These are phyloP conservation scores for Corbicula japonica DNA, from an alignment of 2,888 invertebrate species.

Conservation along the genomic window DNA sequence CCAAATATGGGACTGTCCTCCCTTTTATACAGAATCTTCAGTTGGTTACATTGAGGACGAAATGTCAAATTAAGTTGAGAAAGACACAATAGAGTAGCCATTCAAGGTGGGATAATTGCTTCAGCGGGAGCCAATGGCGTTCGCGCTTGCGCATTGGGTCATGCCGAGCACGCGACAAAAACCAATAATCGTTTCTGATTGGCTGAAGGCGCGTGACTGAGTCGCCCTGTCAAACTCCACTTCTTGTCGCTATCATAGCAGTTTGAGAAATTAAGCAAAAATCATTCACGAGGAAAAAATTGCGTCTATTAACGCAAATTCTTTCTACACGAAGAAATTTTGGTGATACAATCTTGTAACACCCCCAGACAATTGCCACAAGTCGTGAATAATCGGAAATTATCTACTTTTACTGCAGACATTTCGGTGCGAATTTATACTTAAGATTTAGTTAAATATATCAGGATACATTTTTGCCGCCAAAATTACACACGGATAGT, in stretches of 20 bases:
- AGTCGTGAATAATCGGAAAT: constrained; percentile 37
- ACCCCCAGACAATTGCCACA: constrained; percentile 42
- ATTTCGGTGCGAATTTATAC: constrained; percentile 45
- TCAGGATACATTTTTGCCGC: constrained; percentile 18
- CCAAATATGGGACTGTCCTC: constrained; percentile 41
- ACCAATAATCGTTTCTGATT: constrained; percentile 67
- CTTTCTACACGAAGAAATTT: constrained; percentile 26
- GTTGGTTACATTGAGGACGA: constrained; percentile 40
- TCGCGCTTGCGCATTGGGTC: constrained; percentile 58
- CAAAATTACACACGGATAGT: constrained; percentile 11
- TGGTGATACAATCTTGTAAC: constrained; percentile 50
- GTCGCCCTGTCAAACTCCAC: constrained; percentile 29
- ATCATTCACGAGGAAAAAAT: constrained; percentile 32
- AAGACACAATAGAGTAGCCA: constrained; percentile 64
- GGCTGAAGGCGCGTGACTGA: constrained; percentile 64
- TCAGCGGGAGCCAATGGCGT: constrained; percentile 53
- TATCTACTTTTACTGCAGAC: constrained; percentile 47
- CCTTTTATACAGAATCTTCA: constrained; percentile 57
- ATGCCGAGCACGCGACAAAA: constrained; percentile 72
- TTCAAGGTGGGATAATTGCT: constrained; percentile 63
- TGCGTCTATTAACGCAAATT: constrained; percentile 50
- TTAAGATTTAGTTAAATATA: constrained; percentile 12
- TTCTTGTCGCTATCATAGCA: constrained; percentile 30
- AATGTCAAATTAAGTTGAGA: constrained; percentile 64
- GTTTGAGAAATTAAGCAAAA: constrained; percentile 17